Base-by-base conservation (phyloP, 2,888 invertebrate genomes). In the Bedellia somnulentella region DNA sequence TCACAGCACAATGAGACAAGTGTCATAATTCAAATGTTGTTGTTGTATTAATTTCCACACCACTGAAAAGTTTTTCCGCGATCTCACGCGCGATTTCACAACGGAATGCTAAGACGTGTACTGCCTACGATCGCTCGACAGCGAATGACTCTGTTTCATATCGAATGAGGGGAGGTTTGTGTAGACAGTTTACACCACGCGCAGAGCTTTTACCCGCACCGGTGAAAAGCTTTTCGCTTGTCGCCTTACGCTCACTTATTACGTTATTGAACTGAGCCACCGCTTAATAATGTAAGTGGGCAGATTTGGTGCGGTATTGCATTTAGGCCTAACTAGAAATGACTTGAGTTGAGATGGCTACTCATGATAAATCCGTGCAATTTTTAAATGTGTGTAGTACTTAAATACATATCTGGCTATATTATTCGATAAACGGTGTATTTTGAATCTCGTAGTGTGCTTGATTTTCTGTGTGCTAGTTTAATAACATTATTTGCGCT, bases 61-160 rank as follows among this genome's bases (percentile, higher is more conserved):
- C 64, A 64, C 64, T 51, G 51, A 70, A 75, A 73, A 71, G 66
- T 71, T 75, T 71, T 48, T 58, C 54, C 71, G 71, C 68, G 68
- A 60, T 61, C 67, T 28, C 18, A 25, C 28, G 29, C 27, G 21
- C 21, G 13, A n/a, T n/a, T 15, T n/a, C n/a, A n/a, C n/a, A n/a
- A n/a, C n/a, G n/a, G n/a, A n/a, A n/a, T n/a, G n/a, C n/a, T n/a
- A n/a, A n/a, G n/a, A 70, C 73, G 63, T 62, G 43, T 52, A 41
- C 37, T 44, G 60, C 34, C 40, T 34, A 32, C 49, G 46, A 44
- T 46, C 57, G 66, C 57, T 49, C 45, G 46, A 43, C 47, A 61
- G 63, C 73, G 73, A 71, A 56, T 73, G 67, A 54, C n/a, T n/a
- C n/a, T n/a, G n/a, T n/a, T n/a, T n/a, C n/a, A n/a, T n/a, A n/a